Evolutionary conservation across 92 coral and sea anemone genomes (phyloP), one percentile per base, ranked within the genome.

Genomic region (Siderastrea radians): DNA sequence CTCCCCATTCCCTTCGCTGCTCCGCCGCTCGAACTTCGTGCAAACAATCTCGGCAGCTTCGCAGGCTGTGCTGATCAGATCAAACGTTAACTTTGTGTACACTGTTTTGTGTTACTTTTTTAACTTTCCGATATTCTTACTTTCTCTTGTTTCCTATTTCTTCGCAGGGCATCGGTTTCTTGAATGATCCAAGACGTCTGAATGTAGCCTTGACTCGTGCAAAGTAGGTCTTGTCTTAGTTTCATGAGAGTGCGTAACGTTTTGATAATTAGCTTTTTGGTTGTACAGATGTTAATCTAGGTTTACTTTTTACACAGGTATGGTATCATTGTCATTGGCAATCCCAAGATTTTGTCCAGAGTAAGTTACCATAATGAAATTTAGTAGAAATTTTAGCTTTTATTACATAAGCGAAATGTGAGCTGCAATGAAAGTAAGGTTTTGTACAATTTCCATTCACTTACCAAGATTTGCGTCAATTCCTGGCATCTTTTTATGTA

Each of bases 151-250:
- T 77, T 19, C 6, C 54, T 46, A 61, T 45, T 45, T 19, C 4
- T 57, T 70, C 57, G 9, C 89, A 96, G 99, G 99, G 99, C 49
- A 97, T 97, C 81, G 99, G 99, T 58, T 97, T 97, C 91, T 83
- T 97, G 72, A 96, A 97, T 72, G 99, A 97, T 75, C 99, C 99
- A 43, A 93, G 99, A 50, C 99, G 99, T 90, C 85, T 97, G 87
- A 97, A 97, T 77, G 99, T 97, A 50, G 99, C 99, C n/a, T 87
- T 93, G 84, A 97, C 99, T 8, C 90, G 99, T 89, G 99, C 99
- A 49, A 97, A 97, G 99, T 97, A 88, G 73, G 99, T 92, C 63
- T 53, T 17, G 5, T 12, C 38, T 71, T 71, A 59, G 45, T 65
- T 77, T 46, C 3, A n/a, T 46, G 5, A 7, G 61, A 51, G 12